Base-by-base conservation (phyloP, 1,140 invertebrate species). In the Hypsibius dujardini region DNA sequence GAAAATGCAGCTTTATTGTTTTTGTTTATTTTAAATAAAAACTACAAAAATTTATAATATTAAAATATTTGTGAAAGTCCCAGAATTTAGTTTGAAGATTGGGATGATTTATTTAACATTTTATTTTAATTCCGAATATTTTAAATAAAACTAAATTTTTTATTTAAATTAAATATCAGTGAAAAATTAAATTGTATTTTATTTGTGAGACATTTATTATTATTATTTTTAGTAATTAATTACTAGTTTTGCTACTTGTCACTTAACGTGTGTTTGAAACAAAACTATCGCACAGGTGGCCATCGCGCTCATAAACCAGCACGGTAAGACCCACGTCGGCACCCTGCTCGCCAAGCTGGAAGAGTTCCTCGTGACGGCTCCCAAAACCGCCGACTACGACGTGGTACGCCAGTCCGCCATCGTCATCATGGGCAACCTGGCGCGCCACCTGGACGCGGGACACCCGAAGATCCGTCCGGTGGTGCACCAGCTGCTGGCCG, bases 341-440 rank as follows among this genome's bases (percentile, higher is more conserved):
- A 85, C 84, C 42, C 81, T 95, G 71, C 79, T 95, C 46, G 90
- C 90, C 0, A 86, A 93, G 7, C 92, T 96, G 78, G 90, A 95
- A 78, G 84, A 88, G 46, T 92, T 93, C 77, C 85, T 94, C 77
- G 88, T 93, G 76, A 88, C 88, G 78, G 90, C 90, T 1, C 90
- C 90, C 7, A 88, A 92, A 77, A 90, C 87, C 0, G 87, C 89
- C n/a, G 86, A 86, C 73, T 94, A 86, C 79, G 95, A 98, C 82
- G 87, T 88, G 2, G 89, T 95, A 46, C 85, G 95, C 59, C 92
- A 97, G 78, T 90, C 91, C 75, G 91, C 98, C 59, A 91, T 99
- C 47, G 89, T 98, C 76, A 82, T 98, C 3, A 94, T 99, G 88
- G 95, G 95, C 15, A 92, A 89, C 0, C 82, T 98, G 73, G 95